These are phyloP conservation scores for Matsumyia berberina DNA, from an alignment of 2,888 invertebrate species.

Conservation along the genomic window DNA sequence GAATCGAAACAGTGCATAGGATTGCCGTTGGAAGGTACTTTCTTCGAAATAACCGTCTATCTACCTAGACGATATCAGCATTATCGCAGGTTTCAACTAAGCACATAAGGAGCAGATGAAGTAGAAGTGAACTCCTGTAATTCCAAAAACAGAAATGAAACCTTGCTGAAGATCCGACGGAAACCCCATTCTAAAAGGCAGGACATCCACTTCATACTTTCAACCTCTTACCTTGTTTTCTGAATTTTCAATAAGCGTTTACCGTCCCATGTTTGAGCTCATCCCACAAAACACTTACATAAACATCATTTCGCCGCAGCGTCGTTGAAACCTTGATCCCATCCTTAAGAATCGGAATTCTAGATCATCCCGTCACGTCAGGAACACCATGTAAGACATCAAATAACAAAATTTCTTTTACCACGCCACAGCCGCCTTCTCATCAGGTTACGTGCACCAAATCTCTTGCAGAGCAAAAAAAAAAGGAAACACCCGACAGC, in stretches of 20 bases:
- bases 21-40: too few species aligned
- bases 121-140: too few species aligned
- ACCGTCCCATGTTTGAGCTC: background rate
- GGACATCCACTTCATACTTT: too few species aligned
- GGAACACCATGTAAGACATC: slow-evolving; percentile 50
- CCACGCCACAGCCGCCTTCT: slow-evolving; percentile 12
- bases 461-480: slow-evolving; percentile 18
- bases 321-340: slow-evolving; percentile 15
- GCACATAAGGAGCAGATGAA: too few species aligned
- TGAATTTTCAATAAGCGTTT: background rate
- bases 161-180: too few species aligned
- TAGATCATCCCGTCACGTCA: slow-evolving; percentile 59
- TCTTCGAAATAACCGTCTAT: too few species aligned
- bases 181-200: too few species aligned
- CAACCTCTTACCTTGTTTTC: too few species aligned
- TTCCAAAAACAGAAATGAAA: too few species aligned
- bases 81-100: too few species aligned
- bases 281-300: background rate
- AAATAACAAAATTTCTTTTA: slow-evolving; percentile 44
- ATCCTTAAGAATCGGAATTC: slow-evolving; percentile 12
- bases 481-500: slow-evolving; percentile 26
- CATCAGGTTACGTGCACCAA: slow-evolving; percentile 52
- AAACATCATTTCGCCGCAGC: background rate
- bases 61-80: too few species aligned
- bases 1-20: too few species aligned